These are phyloP conservation scores for Pammene fasciana DNA, from an alignment of 2,888 invertebrate species.

Conservation along the genomic window DNA sequence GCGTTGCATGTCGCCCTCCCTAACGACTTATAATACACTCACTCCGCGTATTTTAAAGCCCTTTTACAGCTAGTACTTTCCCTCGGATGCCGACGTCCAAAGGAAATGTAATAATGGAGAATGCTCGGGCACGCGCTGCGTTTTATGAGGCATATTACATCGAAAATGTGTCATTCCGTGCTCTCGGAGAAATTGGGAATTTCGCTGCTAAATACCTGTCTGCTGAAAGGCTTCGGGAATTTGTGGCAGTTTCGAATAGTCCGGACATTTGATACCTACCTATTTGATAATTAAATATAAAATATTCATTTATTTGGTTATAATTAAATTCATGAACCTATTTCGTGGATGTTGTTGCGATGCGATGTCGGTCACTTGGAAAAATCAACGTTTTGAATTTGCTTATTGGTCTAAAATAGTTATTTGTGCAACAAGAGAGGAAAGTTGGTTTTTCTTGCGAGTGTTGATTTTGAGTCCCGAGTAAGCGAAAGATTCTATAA, in stretches of 20 bases:
- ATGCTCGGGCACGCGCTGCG: conserved; percentile 46
- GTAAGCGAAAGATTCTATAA: too few species aligned
- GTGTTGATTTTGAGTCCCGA: too few species aligned
- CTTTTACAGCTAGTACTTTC: conserved; percentile 10
- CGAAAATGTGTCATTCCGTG: conserved; percentile 40
- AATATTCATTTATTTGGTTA: too few species aligned
- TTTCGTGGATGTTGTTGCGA: too few species aligned
- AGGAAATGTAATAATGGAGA: conserved; percentile 54
- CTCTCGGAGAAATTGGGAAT: conserved; percentile 35
- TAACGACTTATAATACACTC: conserved; percentile 10
- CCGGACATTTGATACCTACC: background rate
- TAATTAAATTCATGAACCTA: background rate
- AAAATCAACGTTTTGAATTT: too few species aligned
- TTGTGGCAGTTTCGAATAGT: background rate
- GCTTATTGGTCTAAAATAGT: too few species aligned
- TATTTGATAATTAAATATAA: too few species aligned
- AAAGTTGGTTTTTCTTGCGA: too few species aligned
- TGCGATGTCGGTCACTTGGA: too few species aligned
- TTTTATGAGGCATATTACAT: conserved; percentile 51
- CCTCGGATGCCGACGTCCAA: conserved; percentile 44
- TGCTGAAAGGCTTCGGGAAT: conserved; percentile 12
- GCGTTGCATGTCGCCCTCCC: conserved; percentile 22
- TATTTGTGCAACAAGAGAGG: too few species aligned
- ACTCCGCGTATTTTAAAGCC: conserved; percentile 7
- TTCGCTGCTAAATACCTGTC: conserved; percentile 13